A percentile compares a stretch with the other conserved stretches of the same genome.
These are phyloP conservation scores for Syrmaticus mikado DNA, from an alignment of 2,113 vertebrate species.

Conservation along the genomic window DNA sequence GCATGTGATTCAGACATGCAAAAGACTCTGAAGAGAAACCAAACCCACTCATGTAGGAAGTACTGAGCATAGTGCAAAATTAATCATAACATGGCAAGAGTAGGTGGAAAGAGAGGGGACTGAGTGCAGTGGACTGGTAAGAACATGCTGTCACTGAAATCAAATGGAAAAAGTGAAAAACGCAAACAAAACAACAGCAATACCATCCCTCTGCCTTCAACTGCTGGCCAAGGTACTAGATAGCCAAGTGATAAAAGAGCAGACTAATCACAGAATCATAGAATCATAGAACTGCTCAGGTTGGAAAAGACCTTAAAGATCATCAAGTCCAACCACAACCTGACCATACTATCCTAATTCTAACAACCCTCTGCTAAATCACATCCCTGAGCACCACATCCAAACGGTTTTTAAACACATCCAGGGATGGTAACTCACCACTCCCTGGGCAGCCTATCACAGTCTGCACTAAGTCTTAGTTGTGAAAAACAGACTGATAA, in stretches of 20 bases:
- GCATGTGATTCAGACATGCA: fast-evolving
- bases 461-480: neutral
- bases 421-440: too few relatives aligned
- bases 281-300: too few relatives aligned
- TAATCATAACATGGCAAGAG: neutral
- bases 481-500: neutral
- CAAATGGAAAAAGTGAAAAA: neutral
- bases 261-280: neutral
- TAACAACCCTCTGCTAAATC: too few relatives aligned
- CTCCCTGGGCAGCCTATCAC: too few relatives aligned
- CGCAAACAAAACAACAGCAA: neutral
- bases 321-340: too few relatives aligned
- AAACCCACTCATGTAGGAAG: neutral
- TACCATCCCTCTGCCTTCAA: neutral
- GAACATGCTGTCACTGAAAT: neutral
- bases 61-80: neutral
- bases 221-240: neutral
- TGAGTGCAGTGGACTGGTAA: neutral
- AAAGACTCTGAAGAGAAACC: neutral
- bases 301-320: too few relatives aligned
- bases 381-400: too few relatives aligned
- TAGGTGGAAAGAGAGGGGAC: neutral
- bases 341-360: too few relatives aligned
- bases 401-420: too few relatives aligned
- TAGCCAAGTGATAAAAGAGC: neutral